Evolutionary conservation across 2,113 vertebrate species (phyloP), one percentile per base, ranked within the genome.

Genomic region (Apeltes quadracus): DNA sequence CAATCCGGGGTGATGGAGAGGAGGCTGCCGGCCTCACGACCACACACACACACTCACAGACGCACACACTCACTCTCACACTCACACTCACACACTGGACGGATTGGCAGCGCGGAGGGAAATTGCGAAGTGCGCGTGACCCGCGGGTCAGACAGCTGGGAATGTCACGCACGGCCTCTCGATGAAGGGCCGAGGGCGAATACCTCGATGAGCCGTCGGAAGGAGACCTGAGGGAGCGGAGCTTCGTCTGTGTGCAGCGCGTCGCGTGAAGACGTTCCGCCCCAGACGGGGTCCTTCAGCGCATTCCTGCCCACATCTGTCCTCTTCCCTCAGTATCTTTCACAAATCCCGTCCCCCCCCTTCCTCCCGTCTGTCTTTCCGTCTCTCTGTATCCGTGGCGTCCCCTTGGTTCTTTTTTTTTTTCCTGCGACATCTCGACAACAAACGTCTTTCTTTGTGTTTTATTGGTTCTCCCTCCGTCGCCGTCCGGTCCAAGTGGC

Each of bases 1-100:
- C 90, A 89, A 82, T 83, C 79, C 75, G 63, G 50, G 72, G 55
- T 89, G 91, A 91, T 90, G 85, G 84, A 90, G 77, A 82, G 74
- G 67, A 83, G 72, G 56, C 66, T n/a, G 75, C 69, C 62, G 62
- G 65, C 29, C 65, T 15, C 70, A 46, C 72, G 66, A 23, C 14
- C 36, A 16, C 61, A 54, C 63, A 58, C 68, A 43, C 48, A 61
- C 62, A 32, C 54, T 65, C 63, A 50, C 29, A 16, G 14, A 32
- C 59, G 41, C 61, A 61, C 54, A 23, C 32, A 46, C 59, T 55
- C 75, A 71, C 58, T 43, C 41, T 44, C 41, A 16, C 41, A 16
- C 39, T 41, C 39, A 14, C 39, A 16, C 41, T 43, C 41, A 65
- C 23, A 56, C 58, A 67, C 79, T 29, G 29, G 29, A 29, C 29